These are phyloP conservation scores for Archaeoteleia sp. DNA, from an alignment of 2,888 invertebrate species.

Conservation along the genomic window DNA sequence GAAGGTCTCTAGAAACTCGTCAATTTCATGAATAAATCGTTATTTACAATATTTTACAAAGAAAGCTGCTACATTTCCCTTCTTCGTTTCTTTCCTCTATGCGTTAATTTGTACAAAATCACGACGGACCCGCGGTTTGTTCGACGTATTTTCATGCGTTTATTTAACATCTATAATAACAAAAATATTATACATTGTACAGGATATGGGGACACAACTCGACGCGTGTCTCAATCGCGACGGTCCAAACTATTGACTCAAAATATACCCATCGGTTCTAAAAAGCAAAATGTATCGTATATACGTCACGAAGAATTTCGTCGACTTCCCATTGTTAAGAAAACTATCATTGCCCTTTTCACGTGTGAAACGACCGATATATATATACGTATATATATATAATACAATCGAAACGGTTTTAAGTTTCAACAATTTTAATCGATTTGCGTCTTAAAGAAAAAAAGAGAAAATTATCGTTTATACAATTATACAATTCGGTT, in stretches of 20 bases:
- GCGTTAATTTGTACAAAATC: conserved; percentile 63
- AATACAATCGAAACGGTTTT: conserved; percentile 29
- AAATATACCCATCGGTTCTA: no score
- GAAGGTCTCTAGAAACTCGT: conserved; percentile 70
- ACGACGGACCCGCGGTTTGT: conserved; percentile 59
- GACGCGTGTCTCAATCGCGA: conserved; percentile 55
- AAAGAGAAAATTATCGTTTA: conserved; percentile 64
- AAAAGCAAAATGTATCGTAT: no score
- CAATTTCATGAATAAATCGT: conserved; percentile 73
- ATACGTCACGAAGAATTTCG: no score
- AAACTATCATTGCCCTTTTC: conserved; percentile 34
- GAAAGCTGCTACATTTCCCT: conserved; percentile 70
- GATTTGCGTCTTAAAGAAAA: conserved; percentile 37
- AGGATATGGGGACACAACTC: conserved; percentile 65
- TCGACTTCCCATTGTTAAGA: conserved; percentile 3
- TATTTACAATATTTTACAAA: conserved; percentile 75
- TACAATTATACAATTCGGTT: conserved; percentile 72
- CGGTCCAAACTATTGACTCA: conserved; percentile 25
- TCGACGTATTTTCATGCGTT: conserved; percentile 55
- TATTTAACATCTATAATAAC: conserved; percentile 69
- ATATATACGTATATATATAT: conserved; percentile 10
- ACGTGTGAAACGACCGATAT: conserved; percentile 18
- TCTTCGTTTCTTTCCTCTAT: conserved; percentile 64
- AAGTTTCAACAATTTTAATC: conserved; percentile 29
- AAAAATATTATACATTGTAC: conserved; percentile 73